phyloP scores from a whole-genome alignment of 1,140 invertebrate genomes.

The Euglossa dilemma region DNA sequence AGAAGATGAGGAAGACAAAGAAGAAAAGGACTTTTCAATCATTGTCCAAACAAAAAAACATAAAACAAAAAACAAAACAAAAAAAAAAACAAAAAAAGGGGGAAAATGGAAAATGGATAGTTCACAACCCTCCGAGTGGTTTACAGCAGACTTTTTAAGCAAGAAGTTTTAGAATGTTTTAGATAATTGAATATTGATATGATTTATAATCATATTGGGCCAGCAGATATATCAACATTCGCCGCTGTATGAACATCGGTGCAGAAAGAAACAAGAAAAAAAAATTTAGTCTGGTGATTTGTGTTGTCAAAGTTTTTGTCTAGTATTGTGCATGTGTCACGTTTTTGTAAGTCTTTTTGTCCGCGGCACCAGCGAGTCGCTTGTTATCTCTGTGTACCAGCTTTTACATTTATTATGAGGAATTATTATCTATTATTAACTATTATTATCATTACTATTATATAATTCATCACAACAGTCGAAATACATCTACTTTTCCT shows the following conservation, averaged over 20 bases:
- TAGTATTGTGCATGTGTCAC: conserved; percentile 81
- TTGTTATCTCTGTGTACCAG: conserved; percentile 79
- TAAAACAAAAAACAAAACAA: background rate
- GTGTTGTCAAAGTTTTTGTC: conserved; percentile 80
- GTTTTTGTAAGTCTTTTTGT: conserved; percentile 81
- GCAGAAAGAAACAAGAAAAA: conserved; percentile 63
- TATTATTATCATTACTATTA: conserved; percentile 67
- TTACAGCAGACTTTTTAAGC: conserved; percentile 69
- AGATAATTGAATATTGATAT: conserved; percentile 80
- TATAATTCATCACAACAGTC: conserved; percentile 64
- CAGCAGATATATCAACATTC: conserved; percentile 70
- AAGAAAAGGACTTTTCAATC: conserved; percentile 62
- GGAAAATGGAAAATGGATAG: conserved; percentile 31
- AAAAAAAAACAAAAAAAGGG: background rate
- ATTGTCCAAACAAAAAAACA: conserved; percentile 30
- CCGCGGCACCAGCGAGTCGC: conserved; percentile 72
- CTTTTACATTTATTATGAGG: conserved; percentile 79
- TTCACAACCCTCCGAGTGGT: conserved; percentile 60
- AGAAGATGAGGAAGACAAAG: conserved; percentile 52
- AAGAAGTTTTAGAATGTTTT: conserved; percentile 79
- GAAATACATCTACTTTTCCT: conserved; percentile 65
- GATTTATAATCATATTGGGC: conserved; percentile 72
- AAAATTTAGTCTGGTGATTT: conserved; percentile 78
- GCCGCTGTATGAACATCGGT: conserved; percentile 68
- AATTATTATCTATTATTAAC: conserved; percentile 66